Base-by-base conservation (phyloP, 2,113 vertebrate genomes). In the Salvelinus namaycush region DNA sequence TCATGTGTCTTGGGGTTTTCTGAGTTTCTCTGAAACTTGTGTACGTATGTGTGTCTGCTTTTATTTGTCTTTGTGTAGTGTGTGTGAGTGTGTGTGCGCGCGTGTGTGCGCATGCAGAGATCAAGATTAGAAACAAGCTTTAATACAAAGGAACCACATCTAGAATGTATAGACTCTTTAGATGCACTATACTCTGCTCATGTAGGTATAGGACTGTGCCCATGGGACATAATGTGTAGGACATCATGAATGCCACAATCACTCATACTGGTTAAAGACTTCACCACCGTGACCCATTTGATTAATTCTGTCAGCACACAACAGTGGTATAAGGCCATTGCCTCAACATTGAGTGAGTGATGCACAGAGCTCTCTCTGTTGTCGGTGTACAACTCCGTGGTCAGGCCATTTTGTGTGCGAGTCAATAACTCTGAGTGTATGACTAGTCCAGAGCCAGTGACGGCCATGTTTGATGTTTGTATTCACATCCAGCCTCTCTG, bases 401-500 rank as follows among this genome's bases (percentile, higher is more conserved):
- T 49, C 12, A n/a, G 57, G 68, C 31, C 29, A 22, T 49, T 51
- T 59, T 75, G 77, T 79, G 77, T 77, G 39, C 8, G 8, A 39
- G 39, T 39, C 39, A 8, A 7, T 39, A 6, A 39, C 7, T 39
- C 39, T 39, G 39, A 39, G 39, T 79, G 77, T 76, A 82, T 83
- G 77, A 83, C 76, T 86, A 70, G 79, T 81, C 29, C 62, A 34
- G 22, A 66, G 75, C 77, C 73, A 81, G 70, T n/a, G 65, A 14
- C 22, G 39, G 67, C 24, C 70, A 49, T 68, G 72, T 79, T 79
- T 81, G 73, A 49, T 68, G 72, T 79, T 79, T 81, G 73, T 77
- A 82, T 78, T 78, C 76, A 76, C 44, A 83, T 69, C 84, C 76
- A 82, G 79, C 73, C 68, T 59, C 51, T 12, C 57, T 48, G 69